Evolutionary conservation across 2,113 vertebrate genomes (phyloP).

Genomic region (Sminthopsis crassicaudata): DNA sequence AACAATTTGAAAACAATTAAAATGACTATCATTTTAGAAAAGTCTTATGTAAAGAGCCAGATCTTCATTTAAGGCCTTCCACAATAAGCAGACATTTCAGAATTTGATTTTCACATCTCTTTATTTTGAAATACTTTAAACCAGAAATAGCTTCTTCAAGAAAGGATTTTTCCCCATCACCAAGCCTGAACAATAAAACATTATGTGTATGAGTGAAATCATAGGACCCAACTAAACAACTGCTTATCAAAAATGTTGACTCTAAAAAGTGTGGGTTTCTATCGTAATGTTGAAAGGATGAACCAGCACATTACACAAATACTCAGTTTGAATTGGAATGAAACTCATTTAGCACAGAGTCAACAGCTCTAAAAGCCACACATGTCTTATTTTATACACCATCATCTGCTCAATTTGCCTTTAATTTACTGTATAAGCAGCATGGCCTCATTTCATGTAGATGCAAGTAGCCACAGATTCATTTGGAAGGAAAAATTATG

Average conservation of each 20-base stretch:
- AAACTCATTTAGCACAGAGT: conserved; percentile 62
- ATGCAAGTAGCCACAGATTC: conserved; percentile 61
- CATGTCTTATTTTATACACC: conserved; percentile 72
- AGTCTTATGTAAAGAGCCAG: background rate
- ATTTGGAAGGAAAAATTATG: conserved; percentile 71
- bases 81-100: conserved; percentile 69
- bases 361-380: conserved; percentile 60
- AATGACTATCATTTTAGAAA: background rate
- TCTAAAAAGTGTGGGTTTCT: conserved; percentile 66
- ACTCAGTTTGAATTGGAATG: conserved; percentile 68
- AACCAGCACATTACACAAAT: conserved; percentile 65
- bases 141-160: conserved; percentile 73
- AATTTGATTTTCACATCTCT: conserved; percentile 71
- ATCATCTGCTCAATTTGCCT: conserved; percentile 71
- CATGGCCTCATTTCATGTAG: conserved; percentile 62
- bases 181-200: conserved; percentile 73
- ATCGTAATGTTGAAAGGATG: conserved; percentile 59
- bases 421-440: conserved; percentile 71
- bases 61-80: conserved; percentile 37
- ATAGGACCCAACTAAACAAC: conserved; percentile 62
- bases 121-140: conserved; percentile 78
- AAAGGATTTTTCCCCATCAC: conserved; percentile 68
- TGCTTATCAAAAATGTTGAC: conserved; percentile 63
- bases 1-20: conserved; percentile 18
- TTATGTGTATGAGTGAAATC: conserved; percentile 70